These are phyloP conservation scores for Gulo gulo DNA, from an alignment of 2,113 vertebrate genomes.

Conservation along the genomic window DNA sequence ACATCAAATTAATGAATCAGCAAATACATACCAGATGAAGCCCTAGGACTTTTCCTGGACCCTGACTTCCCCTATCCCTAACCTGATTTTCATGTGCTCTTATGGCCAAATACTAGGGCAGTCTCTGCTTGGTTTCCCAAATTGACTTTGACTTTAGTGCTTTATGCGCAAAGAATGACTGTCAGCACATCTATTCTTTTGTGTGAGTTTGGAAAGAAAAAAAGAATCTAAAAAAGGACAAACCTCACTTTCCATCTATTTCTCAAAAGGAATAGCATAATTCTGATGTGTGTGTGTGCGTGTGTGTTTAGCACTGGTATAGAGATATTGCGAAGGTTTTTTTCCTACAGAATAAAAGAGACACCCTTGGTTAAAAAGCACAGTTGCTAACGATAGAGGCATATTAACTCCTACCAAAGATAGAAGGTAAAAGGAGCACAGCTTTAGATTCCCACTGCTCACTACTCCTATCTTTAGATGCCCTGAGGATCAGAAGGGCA, in stretches of 20 bases:
- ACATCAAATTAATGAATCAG: neutral
- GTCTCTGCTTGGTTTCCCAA: neutral
- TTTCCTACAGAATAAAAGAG: neutral
- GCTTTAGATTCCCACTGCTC: neutral
- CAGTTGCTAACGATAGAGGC: neutral
- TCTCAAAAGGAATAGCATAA: constrained; percentile 24
- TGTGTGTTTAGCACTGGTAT: neutral
- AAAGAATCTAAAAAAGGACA: constrained; percentile 1
- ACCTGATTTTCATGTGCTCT: neutral
- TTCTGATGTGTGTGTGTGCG: neutral
- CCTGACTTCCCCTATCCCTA: neutral
- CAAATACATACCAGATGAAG: neutral
- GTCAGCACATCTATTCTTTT: neutral
- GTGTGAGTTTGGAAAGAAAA: neutral
- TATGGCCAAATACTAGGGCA: neutral
- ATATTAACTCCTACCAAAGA: neutral
- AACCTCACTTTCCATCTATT: neutral
- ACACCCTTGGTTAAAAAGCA: neutral
- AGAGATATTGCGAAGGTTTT: neutral
- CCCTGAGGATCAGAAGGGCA: neutral
- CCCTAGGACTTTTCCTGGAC: neutral
- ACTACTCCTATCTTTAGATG: neutral
- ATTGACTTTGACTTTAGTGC: neutral
- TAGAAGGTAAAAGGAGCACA: neutral
- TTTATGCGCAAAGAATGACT: constrained; percentile 15